Conservation (phyloP, 2,797 vertebrate genomes). For the Alcedo quadribrachys region DNA sequence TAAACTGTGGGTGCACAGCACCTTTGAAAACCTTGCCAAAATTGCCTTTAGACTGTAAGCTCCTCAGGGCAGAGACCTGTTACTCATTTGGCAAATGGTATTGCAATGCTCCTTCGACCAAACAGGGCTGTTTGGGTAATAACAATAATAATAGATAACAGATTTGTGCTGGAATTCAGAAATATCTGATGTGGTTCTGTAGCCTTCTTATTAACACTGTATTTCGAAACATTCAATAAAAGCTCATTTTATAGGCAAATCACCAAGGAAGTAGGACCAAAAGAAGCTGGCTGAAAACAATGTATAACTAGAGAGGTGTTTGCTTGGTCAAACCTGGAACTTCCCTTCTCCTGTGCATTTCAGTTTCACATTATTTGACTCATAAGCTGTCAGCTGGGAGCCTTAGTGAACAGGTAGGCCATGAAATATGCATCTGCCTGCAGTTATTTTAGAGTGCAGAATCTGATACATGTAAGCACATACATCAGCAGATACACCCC, state of each 20-base stretch:
- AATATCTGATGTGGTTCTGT: conserved; percentile 66
- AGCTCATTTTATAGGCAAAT: conserved; percentile 62
- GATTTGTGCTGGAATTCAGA: conserved; percentile 57
- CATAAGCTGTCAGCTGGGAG: conserved; percentile 27
- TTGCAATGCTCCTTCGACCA: conserved; percentile 33
- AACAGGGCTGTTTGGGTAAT: conserved; percentile 20
- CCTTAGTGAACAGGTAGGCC: neutral
- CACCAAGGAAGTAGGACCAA: conserved; percentile 39
- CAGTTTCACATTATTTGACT: conserved; percentile 40
- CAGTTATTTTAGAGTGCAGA: neutral
- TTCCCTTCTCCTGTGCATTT: neutral
- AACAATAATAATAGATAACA: conserved; percentile 58
- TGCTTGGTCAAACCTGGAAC: conserved; percentile 40
- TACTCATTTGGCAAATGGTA: conserved; percentile 62
- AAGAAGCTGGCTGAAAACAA: conserved; percentile 42
- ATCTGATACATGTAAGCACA: neutral
- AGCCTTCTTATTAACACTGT: conserved; percentile 45
- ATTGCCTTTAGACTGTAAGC: conserved; percentile 34
- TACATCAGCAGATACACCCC: neutral
- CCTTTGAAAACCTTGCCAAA: conserved; percentile 69
- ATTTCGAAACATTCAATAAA: conserved; percentile 63
- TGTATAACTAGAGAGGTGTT: conserved; percentile 39
- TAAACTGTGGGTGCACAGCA: conserved; percentile 32
- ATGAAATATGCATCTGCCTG: conserved; percentile 5
- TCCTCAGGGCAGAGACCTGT: conserved; percentile 57